Base-by-base conservation (phyloP, 2,888 invertebrate genomes). In the Xestobium rufovillosum region DNA sequence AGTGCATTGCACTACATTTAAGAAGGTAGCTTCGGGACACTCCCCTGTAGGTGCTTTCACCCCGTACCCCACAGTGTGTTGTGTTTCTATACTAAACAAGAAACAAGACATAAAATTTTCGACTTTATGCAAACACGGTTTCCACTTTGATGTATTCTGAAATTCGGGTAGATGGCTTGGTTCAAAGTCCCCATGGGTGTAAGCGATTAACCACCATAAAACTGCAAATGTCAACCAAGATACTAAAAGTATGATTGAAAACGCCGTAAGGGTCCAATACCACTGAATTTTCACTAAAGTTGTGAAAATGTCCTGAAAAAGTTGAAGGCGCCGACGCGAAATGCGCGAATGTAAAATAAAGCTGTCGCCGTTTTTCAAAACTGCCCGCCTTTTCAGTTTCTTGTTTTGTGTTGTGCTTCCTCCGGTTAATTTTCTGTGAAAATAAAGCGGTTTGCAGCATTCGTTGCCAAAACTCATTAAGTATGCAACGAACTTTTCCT, bases 1-100 rank as follows among this genome's bases (percentile, higher is more conserved):
- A 15, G 92, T 88, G 45, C 89, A 90, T 66, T 95, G 95, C 39
- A 91, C 69, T 59, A 90, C 89, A 83, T 94, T 88, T 38, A 90
- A 78, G 47, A 90, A 80, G 33, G 94, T 85, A 1, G 90, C 89
- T 56, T 88, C 84, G 0, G 90, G 86, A 55, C 95, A 95, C 60
- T 89, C 84, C 41, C 89, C 79, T 0, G 89, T 90, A 0, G 88
- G 88, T 32, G 80, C 79, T 32, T 88, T 74, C 4, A 77, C 75
- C 15, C 88, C 88, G 57, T 85, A 89, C 36, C 87, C 94, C 34
- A 92, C 87, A 0, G 92, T 92, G 52, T 91, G 90, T 57, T 95
- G 92, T 0, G 92, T 89, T 69, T 95, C 94, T 44, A 95, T 76
- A 45, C 89, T 90, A 69, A 92, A 95, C 27, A 95, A 73, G 57